Evolutionary conservation across 2,797 vertebrate genomes (phyloP).

Genomic region (Helicolenus hilgendorfi): DNA sequence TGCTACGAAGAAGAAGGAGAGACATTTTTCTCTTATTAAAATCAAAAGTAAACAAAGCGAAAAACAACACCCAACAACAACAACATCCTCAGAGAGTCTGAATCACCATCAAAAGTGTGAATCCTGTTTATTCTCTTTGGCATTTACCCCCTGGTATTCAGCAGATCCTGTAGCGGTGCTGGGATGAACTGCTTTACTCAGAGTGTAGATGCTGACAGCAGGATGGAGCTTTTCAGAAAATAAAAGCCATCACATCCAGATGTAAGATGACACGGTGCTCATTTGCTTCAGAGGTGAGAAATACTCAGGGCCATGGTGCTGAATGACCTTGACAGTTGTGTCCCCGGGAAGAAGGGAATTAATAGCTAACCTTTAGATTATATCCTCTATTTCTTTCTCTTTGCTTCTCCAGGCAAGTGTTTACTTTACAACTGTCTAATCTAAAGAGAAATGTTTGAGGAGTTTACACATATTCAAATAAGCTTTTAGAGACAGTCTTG

Average conservation of each 20-base stretch:
- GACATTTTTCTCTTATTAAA: slow-evolving; percentile 14
- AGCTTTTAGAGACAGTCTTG: not conserved
- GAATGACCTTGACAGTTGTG: slow-evolving; percentile 77
- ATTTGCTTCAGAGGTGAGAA: slow-evolving; percentile 84
- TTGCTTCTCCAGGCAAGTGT: slow-evolving; percentile 6
- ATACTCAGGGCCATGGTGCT: slow-evolving; percentile 59
- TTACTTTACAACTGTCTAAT: not conserved
- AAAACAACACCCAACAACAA: slow-evolving; percentile 5
- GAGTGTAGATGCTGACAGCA: slow-evolving; percentile 28
- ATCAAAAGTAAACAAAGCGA: slow-evolving; percentile 21
- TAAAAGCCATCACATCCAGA: slow-evolving; percentile 52
- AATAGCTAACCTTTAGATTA: slow-evolving; percentile 84
- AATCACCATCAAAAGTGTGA: slow-evolving; percentile 3
- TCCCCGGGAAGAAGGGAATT: slow-evolving; percentile 72
- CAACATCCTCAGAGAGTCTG: not conserved
- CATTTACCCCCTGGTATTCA: not conserved
- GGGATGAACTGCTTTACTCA: slow-evolving; percentile 11
- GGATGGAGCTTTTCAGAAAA: slow-evolving; percentile 49
- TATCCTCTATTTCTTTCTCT: slow-evolving; percentile 31
- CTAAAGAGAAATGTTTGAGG: not conserved
- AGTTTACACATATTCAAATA: not conserved
- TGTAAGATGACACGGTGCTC: slow-evolving; percentile 81
- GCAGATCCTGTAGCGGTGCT: not conserved
- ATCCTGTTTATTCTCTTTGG: not conserved
- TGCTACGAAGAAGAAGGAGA: not conserved